These are phyloP conservation scores for Brenthis hecate DNA, from an alignment of 2,888 invertebrate species.

Conservation along the genomic window DNA sequence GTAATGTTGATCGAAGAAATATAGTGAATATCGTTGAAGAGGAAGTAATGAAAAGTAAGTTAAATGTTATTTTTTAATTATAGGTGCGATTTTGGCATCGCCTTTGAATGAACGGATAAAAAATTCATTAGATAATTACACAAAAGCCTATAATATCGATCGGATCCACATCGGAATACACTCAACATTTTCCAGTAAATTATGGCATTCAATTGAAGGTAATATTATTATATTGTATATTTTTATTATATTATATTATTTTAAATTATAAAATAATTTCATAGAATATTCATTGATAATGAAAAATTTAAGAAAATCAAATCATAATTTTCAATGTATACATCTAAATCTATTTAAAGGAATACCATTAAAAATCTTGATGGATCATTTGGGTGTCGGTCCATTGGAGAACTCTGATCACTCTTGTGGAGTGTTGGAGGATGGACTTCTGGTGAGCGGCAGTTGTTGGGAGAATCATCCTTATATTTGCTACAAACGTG, in stretches of 20 bases:
- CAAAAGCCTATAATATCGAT: not conserved
- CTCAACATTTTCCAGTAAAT: constrained; percentile 40
- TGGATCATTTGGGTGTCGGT: constrained; percentile 23
- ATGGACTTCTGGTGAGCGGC: constrained; percentile 36
- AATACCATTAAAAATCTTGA: not conserved
- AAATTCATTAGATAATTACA: constrained; percentile 3
- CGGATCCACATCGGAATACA: constrained; percentile 39
- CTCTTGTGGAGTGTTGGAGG: constrained; percentile 29
- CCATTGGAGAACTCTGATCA: constrained; percentile 33
- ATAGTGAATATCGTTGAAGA: too few relatives aligned
- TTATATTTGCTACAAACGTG: constrained; percentile 40
- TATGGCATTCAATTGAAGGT: constrained; percentile 43
- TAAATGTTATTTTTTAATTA: not conserved
- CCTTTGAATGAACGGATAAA: constrained; percentile 27
- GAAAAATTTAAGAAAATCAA: too few relatives aligned
- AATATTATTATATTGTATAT: too few relatives aligned
- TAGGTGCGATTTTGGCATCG: constrained; percentile 35
- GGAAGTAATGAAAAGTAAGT: not conserved
- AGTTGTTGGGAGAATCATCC: constrained; percentile 37
- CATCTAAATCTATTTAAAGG: not conserved
- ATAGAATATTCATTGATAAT: too few relatives aligned
- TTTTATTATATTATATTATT: too few relatives aligned
- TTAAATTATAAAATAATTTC: too few relatives aligned
- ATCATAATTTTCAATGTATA: not conserved
- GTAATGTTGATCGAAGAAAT: too few relatives aligned